phyloP scores from a whole-genome alignment of 2,888 invertebrate species.

The Odontocolon sp. region DNA sequence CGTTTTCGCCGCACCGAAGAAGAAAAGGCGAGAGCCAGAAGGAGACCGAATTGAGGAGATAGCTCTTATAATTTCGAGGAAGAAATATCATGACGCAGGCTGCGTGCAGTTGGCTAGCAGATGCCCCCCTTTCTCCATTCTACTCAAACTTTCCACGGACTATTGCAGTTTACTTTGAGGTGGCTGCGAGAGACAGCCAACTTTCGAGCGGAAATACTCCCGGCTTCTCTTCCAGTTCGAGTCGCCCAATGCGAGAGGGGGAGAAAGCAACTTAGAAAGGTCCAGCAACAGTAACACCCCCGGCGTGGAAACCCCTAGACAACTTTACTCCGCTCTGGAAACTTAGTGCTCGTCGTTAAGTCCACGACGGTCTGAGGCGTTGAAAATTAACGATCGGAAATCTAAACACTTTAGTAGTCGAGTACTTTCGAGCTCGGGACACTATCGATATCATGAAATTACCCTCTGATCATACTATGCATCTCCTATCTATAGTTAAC shows the following conservation, averaged over 20 bases:
- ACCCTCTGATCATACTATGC: background rate
- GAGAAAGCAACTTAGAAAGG: background rate
- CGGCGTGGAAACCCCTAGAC: background rate
- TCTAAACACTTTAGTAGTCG: constrained; percentile 2
- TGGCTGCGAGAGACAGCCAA: constrained; percentile 49
- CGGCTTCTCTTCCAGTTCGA: constrained; percentile 2
- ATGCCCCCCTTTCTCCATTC: constrained; percentile 48
- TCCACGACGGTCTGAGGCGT: background rate
- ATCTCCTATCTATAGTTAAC: background rate
- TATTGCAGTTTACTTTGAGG: constrained; percentile 55
- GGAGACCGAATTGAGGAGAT: constrained; percentile 15
- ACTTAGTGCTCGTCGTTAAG: constrained; percentile 10
- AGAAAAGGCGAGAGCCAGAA: constrained; percentile 16
- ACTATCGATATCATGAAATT: background rate
- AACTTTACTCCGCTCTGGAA: constrained; percentile 13
- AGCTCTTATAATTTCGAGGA: constrained; percentile 52
- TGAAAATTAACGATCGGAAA: constrained; percentile 26
- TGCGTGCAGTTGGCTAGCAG: constrained; percentile 49
- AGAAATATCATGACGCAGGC: constrained; percentile 52
- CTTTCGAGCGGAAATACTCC: constrained; percentile 36
- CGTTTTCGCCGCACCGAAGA: constrained; percentile 23
- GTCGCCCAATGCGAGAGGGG: background rate
- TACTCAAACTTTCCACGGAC: constrained; percentile 48
- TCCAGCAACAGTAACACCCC: constrained; percentile 7
- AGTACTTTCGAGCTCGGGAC: background rate